Percentiles rank a stretch among this genome's conserved stretches.
Conservation (phyloP, 2,888 invertebrate species). For the Abrostola triplasia region DNA sequence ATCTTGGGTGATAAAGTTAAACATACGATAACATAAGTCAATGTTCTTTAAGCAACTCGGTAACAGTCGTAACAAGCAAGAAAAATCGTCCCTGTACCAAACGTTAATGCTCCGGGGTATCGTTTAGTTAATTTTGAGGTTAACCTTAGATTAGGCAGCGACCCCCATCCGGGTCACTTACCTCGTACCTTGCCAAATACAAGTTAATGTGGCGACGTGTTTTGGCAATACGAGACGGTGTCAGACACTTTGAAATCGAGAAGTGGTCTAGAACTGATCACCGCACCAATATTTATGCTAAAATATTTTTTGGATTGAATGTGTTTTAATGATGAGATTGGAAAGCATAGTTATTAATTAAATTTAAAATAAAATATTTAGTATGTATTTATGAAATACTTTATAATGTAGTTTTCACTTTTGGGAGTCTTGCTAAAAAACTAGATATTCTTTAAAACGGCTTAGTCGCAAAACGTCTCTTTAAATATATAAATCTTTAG, state of each 20-base stretch:
- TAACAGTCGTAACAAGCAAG: constrained; percentile 19
- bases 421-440: no score
- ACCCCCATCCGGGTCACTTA: constrained; percentile 31
- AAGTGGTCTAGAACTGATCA: constrained; percentile 40
- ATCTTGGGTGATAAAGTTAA: no score
- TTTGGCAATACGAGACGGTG: constrained; percentile 49
- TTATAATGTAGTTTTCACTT: no score
- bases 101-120: constrained; percentile 35
- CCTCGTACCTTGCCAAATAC: constrained; percentile 44
- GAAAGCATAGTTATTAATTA: no score
- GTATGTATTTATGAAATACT: no score
- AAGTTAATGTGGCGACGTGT: constrained; percentile 36
- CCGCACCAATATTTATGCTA: not conserved
- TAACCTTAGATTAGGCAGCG: constrained; percentile 46
- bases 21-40: not conserved
- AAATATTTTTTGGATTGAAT: not conserved
- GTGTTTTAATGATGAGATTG: no score
- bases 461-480: no score
- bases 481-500: no score
- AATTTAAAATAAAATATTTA: no score
- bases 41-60: not conserved
- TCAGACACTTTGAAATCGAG: constrained; percentile 15
- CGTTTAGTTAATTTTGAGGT: constrained; percentile 51
- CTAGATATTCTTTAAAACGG: no score
- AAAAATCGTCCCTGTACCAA: constrained; percentile 29